Conservation (phyloP, 2,113 vertebrate species). For the Carlito syrichta region DNA sequence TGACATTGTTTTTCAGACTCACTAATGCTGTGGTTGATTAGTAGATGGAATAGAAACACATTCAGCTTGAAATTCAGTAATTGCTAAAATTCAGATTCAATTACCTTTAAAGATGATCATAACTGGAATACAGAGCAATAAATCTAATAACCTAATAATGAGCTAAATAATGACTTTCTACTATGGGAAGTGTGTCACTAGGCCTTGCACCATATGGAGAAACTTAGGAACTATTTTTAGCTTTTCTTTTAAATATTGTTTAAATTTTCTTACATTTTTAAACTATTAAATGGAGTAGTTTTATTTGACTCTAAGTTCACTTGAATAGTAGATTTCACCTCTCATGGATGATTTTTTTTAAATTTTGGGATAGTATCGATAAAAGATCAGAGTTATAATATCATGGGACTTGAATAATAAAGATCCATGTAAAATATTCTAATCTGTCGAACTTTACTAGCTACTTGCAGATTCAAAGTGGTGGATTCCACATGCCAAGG, state of each 20-base stretch:
- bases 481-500: neutral
- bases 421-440: neutral
- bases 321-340: neutral
- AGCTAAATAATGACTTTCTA: neutral
- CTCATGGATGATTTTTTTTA: neutral
- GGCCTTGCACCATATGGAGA: neutral
- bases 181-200: neutral
- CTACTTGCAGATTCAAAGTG: neutral
- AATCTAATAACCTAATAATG: neutral
- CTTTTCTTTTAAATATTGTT: neutral
- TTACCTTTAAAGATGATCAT: constrained; percentile 7
- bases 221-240: constrained; percentile 29
- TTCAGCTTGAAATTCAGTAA: neutral
- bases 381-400: neutral
- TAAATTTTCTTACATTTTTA: neutral
- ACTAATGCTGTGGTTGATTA: neutral
- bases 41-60: neutral
- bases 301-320: neutral
- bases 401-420: neutral
- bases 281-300: neutral
- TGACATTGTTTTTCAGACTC: neutral
- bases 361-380: neutral
- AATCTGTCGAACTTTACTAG: neutral
- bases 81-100: neutral
- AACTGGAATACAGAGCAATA: neutral